Percentiles rank a stretch among this genome's conserved stretches.
phyloP scores from a whole-genome alignment of 2,888 invertebrate genomes.

The Mimumesa dahlbomi region DNA sequence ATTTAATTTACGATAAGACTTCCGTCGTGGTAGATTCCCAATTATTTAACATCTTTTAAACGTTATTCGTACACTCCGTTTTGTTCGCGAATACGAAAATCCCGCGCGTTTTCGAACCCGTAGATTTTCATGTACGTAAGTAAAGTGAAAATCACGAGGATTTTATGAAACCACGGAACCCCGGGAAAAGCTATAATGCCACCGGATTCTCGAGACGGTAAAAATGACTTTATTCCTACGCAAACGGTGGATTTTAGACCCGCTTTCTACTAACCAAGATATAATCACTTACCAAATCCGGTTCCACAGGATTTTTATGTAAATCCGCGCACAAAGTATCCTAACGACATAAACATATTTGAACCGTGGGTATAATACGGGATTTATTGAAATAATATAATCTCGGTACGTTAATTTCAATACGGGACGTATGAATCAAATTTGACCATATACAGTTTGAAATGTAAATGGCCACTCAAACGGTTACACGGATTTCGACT shows the following conservation, averaged over 20 bases:
- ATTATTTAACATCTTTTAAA: not conserved
- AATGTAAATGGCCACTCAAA: too few species aligned
- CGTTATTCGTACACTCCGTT: not conserved
- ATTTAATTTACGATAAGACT: too few species aligned
- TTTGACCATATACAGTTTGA: too few species aligned
- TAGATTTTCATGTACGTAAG: constrained; percentile 21
- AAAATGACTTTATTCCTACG: constrained; percentile 22
- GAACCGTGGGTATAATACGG: too few species aligned
- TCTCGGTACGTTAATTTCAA: too few species aligned
- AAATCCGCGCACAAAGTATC: not conserved
- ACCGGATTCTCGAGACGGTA: not conserved
- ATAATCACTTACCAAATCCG: not conserved
- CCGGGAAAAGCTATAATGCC: constrained; percentile 2
- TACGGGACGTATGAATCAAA: too few species aligned
- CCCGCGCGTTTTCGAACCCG: constrained; percentile 18
- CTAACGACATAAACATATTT: not conserved
- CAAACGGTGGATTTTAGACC: not conserved
- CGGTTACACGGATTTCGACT: too few species aligned
- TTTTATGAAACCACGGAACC: constrained; percentile 24
- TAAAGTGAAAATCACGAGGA: constrained; percentile 11
- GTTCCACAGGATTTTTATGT: not conserved
- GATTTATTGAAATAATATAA: too few species aligned
- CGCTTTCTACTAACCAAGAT: not conserved
- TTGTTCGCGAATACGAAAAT: constrained; percentile 16
- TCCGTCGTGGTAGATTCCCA: too few species aligned